Conservation (phyloP, 2,797 vertebrate genomes). For the Holocentrus rufus region DNA sequence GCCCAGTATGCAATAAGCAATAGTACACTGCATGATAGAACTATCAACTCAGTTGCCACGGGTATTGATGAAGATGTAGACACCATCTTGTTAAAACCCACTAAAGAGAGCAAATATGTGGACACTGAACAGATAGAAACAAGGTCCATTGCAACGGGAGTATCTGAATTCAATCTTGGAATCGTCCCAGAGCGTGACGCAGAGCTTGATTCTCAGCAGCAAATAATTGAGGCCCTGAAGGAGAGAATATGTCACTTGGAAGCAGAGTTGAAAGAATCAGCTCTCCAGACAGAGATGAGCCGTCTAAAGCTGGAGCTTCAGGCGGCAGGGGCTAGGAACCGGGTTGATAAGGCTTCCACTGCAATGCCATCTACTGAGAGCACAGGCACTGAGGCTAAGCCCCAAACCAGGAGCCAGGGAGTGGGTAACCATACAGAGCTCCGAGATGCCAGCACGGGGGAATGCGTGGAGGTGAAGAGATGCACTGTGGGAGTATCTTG, state of each 20-base stretch:
- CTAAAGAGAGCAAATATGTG: slow-evolving; percentile 73
- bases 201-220: slow-evolving; percentile 90
- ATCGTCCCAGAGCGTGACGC: slow-evolving; percentile 83
- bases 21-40: slow-evolving; percentile 57
- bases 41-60: slow-evolving; percentile 77
- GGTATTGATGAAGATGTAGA: slow-evolving; percentile 78
- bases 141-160: slow-evolving; percentile 81
- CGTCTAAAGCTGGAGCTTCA: slow-evolving; percentile 91
- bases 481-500: slow-evolving; percentile 82
- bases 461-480: slow-evolving; percentile 42
- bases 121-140: slow-evolving; percentile 75
- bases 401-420: slow-evolving; percentile 83
- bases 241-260: slow-evolving; percentile 90
- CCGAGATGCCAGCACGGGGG: slow-evolving; percentile 80
- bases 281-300: slow-evolving; percentile 91
- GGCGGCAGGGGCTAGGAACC: slow-evolving; percentile 88
- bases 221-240: slow-evolving; percentile 88
- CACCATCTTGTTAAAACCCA: slow-evolving; percentile 52
- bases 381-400: slow-evolving; percentile 77
- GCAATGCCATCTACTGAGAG: slow-evolving; percentile 81
- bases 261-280: slow-evolving; percentile 91
- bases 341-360: slow-evolving; percentile 84
- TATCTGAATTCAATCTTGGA: slow-evolving; percentile 88
- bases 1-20: slow-evolving; percentile 39
- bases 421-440: slow-evolving; percentile 83